These are phyloP conservation scores for Tricholaema leucomelas DNA, from an alignment of 2,113 vertebrate species.

Conservation along the genomic window DNA sequence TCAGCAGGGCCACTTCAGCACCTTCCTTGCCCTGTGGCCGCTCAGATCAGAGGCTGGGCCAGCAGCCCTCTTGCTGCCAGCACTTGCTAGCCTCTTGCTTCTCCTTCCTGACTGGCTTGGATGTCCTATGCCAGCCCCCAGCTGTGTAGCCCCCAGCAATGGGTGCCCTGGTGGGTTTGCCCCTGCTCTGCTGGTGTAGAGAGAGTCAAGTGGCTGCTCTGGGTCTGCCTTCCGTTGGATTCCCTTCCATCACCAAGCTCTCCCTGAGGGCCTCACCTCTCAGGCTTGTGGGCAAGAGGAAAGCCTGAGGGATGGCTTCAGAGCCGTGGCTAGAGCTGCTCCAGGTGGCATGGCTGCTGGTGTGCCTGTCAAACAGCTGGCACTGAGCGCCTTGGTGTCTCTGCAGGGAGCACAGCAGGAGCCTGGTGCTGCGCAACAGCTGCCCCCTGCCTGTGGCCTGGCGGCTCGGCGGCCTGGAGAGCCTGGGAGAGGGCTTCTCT, in stretches of 20 bases:
- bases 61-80: background rate
- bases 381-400: too few relatives aligned
- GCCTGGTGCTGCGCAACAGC: slow-evolving; percentile 77
- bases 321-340: too few relatives aligned
- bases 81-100: background rate
- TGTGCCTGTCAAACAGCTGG: too few relatives aligned
- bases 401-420: slow-evolving; percentile 73
- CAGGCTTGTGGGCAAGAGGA: too few relatives aligned
- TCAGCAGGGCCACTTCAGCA: too few relatives aligned
- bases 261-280: background rate
- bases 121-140: background rate
- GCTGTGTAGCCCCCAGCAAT: background rate
- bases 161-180: too few relatives aligned
- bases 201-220: background rate
- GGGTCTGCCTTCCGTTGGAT: background rate
- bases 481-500: slow-evolving; percentile 81
- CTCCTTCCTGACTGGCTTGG: rapidly evolving
- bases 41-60: background rate
- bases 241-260: too few relatives aligned
- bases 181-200: background rate
- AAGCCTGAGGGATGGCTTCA: too few relatives aligned
- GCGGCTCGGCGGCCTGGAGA: slow-evolving; percentile 83
- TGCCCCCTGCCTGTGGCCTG: slow-evolving; percentile 80
- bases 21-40: too few relatives aligned
- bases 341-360: too few relatives aligned